Base-by-base conservation (phyloP, 2,888 invertebrate genomes). In the Acleris cristana region DNA sequence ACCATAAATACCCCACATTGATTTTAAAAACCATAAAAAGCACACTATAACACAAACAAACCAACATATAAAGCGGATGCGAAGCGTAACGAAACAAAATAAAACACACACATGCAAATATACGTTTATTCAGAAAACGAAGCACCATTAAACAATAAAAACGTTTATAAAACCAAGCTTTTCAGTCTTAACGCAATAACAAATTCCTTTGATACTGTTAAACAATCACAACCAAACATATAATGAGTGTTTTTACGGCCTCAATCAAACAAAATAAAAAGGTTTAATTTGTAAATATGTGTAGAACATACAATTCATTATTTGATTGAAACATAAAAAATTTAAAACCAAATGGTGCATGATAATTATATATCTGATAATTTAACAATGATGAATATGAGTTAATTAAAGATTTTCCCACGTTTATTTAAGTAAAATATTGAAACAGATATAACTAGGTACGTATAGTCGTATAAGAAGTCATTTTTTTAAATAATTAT, bases 71-170 rank as follows among this genome's bases (percentile, higher is more conserved):
- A 64, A 64, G 64, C 64, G 55, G 69, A 64, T 64, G 68, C 68
- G 64, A 64, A 58, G 64, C 68, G 48, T 40, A 12, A 52, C 30
- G 56, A 44, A 44, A 58, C 53, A 49, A 64, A 64, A 68, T 64
- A 64, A 64, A 68, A 68, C 64, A 64, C 64, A 64, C 64, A 68
- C 64, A 68, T 63, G 64, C 68, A 68, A 19, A 23, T 30, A 63
- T 54, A 61, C 53, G 57, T 67, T 67, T 67, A 67, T 67, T 67
- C 34, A 53, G 7, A 60, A 66, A 62, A 40, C 40, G 40, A 65
- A 65, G 66, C 57, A 67, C 53, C 62, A 19, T 40, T 57, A 45
- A 44, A 66, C 30, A 62, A 57, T 52, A 58, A 21, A 61, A 48
- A 40, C 34, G 18, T 65, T 45, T 49, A 45, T 40, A 52, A 34